phyloP scores from a whole-genome alignment of 2,113 vertebrate species.

The Lonchura striata region DNA sequence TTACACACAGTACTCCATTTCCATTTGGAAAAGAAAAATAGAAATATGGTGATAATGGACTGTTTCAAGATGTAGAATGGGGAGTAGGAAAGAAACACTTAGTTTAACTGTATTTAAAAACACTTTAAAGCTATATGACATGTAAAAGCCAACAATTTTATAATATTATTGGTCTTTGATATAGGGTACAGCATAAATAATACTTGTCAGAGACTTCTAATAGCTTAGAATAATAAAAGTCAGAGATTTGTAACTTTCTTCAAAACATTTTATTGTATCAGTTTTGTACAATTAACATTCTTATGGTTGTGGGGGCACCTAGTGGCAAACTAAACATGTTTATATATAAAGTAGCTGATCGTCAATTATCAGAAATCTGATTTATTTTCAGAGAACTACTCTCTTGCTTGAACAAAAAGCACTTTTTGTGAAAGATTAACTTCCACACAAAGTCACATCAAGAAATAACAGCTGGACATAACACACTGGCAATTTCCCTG shows the following conservation, averaged over 20 bases:
- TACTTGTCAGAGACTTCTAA: background rate
- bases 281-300: background rate
- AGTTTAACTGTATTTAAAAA: background rate
- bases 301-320: constrained; percentile 63
- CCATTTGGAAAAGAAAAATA: background rate
- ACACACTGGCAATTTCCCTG: background rate
- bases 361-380: background rate
- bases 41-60: background rate
- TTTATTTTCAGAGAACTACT: background rate
- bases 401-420: background rate
- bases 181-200: background rate
- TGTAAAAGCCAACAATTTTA: background rate
- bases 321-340: constrained; percentile 21
- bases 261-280: background rate
- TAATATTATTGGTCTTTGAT: background rate
- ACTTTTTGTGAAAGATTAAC: background rate
- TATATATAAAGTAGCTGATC: background rate
- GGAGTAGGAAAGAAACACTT: background rate
- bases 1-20: background rate
- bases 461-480: background rate
- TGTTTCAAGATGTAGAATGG: background rate
- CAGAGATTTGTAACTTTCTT: constrained; percentile 6
- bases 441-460: background rate
- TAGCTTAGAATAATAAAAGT: background rate
- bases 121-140: constrained; percentile 16